A percentile compares a stretch with the other conserved stretches of the same genome.
Evolutionary conservation across 2,888 invertebrate species (phyloP).

Genomic region (Agonopterix arenella): DNA sequence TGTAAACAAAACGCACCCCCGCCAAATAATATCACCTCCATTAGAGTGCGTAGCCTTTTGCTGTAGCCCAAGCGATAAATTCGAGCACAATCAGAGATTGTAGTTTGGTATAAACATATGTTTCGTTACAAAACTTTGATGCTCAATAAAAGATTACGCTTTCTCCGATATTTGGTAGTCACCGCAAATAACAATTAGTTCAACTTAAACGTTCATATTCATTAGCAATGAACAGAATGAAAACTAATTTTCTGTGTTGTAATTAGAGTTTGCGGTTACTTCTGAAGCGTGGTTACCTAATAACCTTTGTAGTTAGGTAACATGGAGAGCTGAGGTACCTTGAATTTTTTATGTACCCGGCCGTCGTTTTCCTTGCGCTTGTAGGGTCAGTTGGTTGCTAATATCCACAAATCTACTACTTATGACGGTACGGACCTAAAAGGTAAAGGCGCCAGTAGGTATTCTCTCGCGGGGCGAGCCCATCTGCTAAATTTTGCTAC

Average conservation of each 20-base stretch:
- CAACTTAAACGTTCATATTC: constrained; percentile 7
- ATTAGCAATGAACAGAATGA: constrained; percentile 4
- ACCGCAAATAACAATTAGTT: not conserved
- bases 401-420: constrained; percentile 19
- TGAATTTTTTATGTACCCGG: constrained; percentile 4
- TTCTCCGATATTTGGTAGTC: not conserved
- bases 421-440: constrained; percentile 9
- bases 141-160: constrained; percentile 21
- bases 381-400: constrained; percentile 20
- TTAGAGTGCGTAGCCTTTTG: constrained; percentile 44
- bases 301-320: not conserved
- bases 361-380: constrained; percentile 22
- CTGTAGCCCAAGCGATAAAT: constrained; percentile 51
- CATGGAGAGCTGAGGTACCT: too few species aligned
- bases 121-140: constrained; percentile 18
- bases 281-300: not conserved
- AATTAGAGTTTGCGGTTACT: not conserved
- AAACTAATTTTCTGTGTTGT: constrained; percentile 3
- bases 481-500: constrained; percentile 52
- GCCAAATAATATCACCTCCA: constrained; percentile 51
- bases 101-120: constrained; percentile 26
- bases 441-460: constrained; percentile 6
- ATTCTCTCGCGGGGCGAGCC: constrained; percentile 31
- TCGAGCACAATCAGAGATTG: constrained; percentile 53
- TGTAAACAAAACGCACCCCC: constrained; percentile 70